Percentiles rank a stretch among this genome's conserved stretches.
phyloP scores from a whole-genome alignment of 2,888 invertebrate genomes.

The Ochropacha duplaris region DNA sequence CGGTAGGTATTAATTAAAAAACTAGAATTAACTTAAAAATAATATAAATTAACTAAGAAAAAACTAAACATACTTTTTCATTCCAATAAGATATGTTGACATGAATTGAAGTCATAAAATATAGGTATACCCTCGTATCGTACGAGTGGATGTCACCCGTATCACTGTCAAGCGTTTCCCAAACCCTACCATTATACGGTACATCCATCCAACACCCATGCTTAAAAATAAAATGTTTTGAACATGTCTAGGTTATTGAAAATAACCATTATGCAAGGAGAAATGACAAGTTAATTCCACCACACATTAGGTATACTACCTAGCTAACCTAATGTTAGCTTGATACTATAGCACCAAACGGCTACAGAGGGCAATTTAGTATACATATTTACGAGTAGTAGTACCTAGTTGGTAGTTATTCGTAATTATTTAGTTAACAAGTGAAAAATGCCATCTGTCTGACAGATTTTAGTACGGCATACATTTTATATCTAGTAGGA shows the following conservation, averaged over 20 bases:
- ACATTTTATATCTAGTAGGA: background rate
- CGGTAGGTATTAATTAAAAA: too few relatives aligned
- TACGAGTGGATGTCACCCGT: slow-evolving; percentile 55
- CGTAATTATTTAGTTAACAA: slow-evolving; percentile 14
- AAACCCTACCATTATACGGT: slow-evolving; percentile 44
- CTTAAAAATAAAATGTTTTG: slow-evolving; percentile 43
- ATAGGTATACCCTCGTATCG: slow-evolving; percentile 31
- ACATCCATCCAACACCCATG: slow-evolving; percentile 27
- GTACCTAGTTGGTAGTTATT: too few relatives aligned
- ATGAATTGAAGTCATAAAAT: slow-evolving; percentile 1
- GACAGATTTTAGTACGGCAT: background rate
- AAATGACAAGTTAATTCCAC: slow-evolving; percentile 10
- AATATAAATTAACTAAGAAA: too few relatives aligned
- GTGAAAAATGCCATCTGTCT: slow-evolving; percentile 20
- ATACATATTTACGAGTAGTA: slow-evolving; percentile 22
- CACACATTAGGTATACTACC: background rate
- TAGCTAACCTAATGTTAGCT: background rate
- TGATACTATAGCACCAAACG: background rate
- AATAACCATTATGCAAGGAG: slow-evolving; percentile 11
- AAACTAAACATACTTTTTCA: too few relatives aligned
- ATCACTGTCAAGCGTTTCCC: slow-evolving; percentile 55
- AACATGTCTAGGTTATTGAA: slow-evolving; percentile 13
- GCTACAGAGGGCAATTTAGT: slow-evolving; percentile 5
- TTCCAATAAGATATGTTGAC: background rate
- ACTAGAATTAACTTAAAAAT: too few relatives aligned